Base-by-base conservation (phyloP, 2,888 invertebrate species). In the Lottia gigantea region DNA sequence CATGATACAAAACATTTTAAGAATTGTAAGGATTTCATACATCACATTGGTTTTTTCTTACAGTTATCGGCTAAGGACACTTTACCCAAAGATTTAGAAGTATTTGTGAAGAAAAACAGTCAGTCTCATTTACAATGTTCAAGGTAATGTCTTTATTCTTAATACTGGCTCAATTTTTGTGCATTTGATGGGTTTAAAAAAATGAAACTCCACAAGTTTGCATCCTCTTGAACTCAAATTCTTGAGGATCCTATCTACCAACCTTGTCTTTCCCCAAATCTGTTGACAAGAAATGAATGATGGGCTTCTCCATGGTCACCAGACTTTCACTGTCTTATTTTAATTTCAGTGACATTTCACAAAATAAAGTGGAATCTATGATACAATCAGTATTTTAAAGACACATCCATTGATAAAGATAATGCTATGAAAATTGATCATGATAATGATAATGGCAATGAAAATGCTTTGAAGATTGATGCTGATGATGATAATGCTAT, bases 1-100 rank as follows among this genome's bases (percentile, higher is more conserved):
- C n/a, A n/a, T n/a, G n/a, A n/a, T n/a, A n/a, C n/a, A n/a, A n/a
- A n/a, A n/a, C n/a, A n/a, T n/a, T n/a, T n/a, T n/a, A n/a, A n/a
- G n/a, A n/a, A n/a, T n/a, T n/a, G n/a, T n/a, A n/a, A n/a, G n/a
- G n/a, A n/a, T n/a, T n/a, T n/a, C n/a, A n/a, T n/a, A n/a, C n/a
- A n/a, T 55, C 31, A 45, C 0, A 12, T 67, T n/a, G 31, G n/a
- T n/a, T n/a, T 14, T 62, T n/a, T 25, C 16, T 26, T 64, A 31
- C 23, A 69, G 69, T n/a, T 69, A 15, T 64, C 69, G 15, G 8
- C 16, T 47, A 45, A 11, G n/a, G 49, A 65, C n/a, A 23, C 4
- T 40, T 23, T 69, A 40, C 61, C 69, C 7, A 31, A n/a, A 47
- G 69, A 69, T 55, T 64, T 69, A 25, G 46, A 26, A 26, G 55